Conservation (phyloP, 2,797 vertebrate species). For the Ciconia nigra region DNA sequence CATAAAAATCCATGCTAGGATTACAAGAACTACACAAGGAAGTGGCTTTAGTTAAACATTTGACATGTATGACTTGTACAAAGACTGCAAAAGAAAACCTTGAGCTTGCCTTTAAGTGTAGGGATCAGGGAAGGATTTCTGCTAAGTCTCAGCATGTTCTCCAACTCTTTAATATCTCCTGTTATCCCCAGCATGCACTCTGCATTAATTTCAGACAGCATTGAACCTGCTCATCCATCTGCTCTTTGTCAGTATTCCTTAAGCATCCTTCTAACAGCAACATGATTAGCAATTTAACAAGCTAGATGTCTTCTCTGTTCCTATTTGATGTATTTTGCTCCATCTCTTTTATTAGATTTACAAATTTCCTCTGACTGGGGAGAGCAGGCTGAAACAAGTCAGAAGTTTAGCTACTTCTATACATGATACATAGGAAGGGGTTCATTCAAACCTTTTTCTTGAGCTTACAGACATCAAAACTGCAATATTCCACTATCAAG, state of each 20-base stretch:
- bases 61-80: background rate
- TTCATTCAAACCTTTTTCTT: background rate
- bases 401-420: background rate
- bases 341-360: background rate
- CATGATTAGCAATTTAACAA: conserved; percentile 18
- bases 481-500: background rate
- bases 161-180: background rate
- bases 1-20: background rate
- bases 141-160: background rate
- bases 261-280: background rate
- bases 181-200: background rate
- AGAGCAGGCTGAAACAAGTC: background rate
- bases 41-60: background rate
- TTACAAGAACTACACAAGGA: background rate
- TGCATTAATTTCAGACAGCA: conserved; percentile 32
- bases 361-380: background rate
- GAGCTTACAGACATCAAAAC: background rate
- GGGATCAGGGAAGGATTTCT: conserved; percentile 24
- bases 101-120: background rate
- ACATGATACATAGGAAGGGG: background rate
- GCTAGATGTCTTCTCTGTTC: background rate
- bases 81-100: background rate
- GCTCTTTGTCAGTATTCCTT: background rate
- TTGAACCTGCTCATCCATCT: background rate
- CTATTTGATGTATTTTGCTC: background rate